These are phyloP conservation scores for Botia kubotai DNA, from an alignment of 2,797 vertebrate genomes.

Conservation along the genomic window DNA sequence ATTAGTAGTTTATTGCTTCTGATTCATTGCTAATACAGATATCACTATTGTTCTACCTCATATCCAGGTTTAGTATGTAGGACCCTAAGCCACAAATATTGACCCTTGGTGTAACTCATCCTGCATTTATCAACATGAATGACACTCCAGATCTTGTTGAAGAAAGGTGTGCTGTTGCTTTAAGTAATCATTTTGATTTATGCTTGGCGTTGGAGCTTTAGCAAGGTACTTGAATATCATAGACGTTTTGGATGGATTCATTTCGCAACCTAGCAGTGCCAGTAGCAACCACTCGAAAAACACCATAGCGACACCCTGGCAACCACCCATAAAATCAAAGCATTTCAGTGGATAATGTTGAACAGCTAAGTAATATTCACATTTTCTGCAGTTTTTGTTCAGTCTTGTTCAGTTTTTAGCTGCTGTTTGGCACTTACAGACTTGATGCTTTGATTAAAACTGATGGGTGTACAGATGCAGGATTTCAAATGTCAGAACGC, in stretches of 20 bases:
- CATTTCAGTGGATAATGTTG: not conserved
- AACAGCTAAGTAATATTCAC: not conserved
- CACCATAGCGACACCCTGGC: not conserved
- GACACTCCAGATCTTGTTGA: no score
- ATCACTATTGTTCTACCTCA: not conserved
- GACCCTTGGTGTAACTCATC: no score
- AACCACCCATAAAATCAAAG: not conserved
- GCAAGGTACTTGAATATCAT: no score
- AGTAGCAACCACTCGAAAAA: not conserved
- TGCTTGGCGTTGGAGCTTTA: no score
- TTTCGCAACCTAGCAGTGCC: not conserved
- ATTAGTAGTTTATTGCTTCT: not conserved
- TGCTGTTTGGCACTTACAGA: not conserved
- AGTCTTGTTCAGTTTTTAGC: not conserved
- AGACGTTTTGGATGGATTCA: not conserved
- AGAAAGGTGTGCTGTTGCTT: no score
- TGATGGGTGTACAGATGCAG: not conserved
- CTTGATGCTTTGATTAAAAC: not conserved
- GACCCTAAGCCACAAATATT: no score
- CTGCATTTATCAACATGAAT: no score
- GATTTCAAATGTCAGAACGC: conserved; percentile 7
- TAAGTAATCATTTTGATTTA: no score
- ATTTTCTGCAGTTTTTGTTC: not conserved
- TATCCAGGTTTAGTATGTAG: no score
- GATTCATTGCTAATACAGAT: not conserved